Conservation (phyloP, 2,888 invertebrate species). For the Dinocampus coccinellae region DNA sequence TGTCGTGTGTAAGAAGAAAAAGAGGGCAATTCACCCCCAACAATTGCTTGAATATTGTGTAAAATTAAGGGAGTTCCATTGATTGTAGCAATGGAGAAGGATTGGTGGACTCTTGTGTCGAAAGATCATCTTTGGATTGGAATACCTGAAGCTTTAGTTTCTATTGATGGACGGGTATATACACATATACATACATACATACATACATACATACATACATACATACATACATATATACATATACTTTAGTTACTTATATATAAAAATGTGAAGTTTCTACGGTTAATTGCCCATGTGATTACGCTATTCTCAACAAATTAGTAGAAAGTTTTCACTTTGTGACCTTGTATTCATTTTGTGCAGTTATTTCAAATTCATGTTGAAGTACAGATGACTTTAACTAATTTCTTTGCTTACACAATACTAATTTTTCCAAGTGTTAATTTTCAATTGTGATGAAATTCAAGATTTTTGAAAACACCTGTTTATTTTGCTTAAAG, state of each 20-base stretch:
- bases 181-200: background rate
- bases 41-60: conserved; percentile 9
- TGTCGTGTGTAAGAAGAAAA: conserved; percentile 36
- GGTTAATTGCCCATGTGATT: background rate
- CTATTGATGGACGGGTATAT: conserved; percentile 75
- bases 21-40: background rate
- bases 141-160: conserved; percentile 74
- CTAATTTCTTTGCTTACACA: no score
- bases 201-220: conserved; percentile 47
- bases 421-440: background rate
- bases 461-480: no score
- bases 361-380: background rate
- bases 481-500: no score
- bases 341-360: background rate
- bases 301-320: conserved; percentile 20
- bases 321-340: background rate
- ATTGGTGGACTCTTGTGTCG: conserved; percentile 64
- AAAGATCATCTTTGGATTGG: conserved; percentile 52
- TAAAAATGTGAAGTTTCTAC: background rate
- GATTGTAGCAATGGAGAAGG: conserved; percentile 57
- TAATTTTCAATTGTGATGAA: no score
- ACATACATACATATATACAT: background rate
- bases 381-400: background rate
- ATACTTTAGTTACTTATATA: background rate
- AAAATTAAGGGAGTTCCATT: conserved; percentile 27